A percentile compares a stretch with the other conserved stretches of the same genome.
Evolutionary conservation across 2,113 vertebrate species (phyloP).

Genomic region (Scomber scombrus): DNA sequence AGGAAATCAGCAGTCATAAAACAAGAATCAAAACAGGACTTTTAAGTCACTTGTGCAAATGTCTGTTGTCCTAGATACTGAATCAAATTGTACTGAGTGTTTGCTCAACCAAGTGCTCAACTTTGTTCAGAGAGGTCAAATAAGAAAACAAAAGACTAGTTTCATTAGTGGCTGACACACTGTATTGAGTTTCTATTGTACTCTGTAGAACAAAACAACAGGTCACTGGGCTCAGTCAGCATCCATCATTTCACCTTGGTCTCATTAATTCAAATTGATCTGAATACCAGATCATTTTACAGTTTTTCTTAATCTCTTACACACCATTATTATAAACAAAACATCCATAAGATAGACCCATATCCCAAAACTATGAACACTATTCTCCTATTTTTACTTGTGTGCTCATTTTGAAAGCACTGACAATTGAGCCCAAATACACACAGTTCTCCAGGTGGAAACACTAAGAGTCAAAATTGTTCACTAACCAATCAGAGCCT

Average conservation of each 20-base stretch:
- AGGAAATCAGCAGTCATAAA: slow-evolving; percentile 72
- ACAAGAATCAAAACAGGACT: slow-evolving; percentile 66
- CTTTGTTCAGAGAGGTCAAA: slow-evolving; percentile 24
- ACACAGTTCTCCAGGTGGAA: no score
- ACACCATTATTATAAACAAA: no score
- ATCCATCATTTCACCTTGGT: slow-evolving; percentile 2
- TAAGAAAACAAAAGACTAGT: slow-evolving; percentile 13
- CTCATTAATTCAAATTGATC: slow-evolving; percentile 1
- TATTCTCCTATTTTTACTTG: no score
- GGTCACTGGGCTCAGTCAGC: not conserved
- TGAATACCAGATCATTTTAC: no score
- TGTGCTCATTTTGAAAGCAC: no score
- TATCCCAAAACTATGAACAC: no score
- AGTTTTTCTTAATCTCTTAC: no score
- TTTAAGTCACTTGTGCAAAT: slow-evolving; percentile 60
- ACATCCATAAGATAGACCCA: no score
- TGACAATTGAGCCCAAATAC: no score
- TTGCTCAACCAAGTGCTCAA: slow-evolving; percentile 20
- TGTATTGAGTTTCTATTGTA: not conserved
- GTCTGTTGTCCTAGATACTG: slow-evolving; percentile 48
- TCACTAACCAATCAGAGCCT: no score
- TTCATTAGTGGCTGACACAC: no score
- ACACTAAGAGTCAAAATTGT: no score
- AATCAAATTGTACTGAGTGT: slow-evolving; percentile 30
- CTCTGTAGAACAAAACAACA: slow-evolving; percentile 4